Base-by-base conservation (phyloP, 2,113 vertebrate genomes). In the Holacanthus passer region DNA sequence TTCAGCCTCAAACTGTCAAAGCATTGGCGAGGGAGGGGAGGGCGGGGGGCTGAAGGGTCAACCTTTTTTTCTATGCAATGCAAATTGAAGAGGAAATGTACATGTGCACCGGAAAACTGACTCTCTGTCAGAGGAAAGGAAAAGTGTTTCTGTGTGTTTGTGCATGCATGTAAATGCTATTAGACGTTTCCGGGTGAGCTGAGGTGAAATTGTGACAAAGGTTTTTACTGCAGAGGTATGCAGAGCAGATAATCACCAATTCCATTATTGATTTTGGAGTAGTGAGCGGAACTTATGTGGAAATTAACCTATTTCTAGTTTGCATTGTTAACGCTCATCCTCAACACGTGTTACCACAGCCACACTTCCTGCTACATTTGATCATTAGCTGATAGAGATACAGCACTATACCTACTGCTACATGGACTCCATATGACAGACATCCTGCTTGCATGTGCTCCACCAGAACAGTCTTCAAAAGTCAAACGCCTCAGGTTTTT, bases 1-100 rank as follows among this genome's bases (percentile, higher is more conserved):
- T 83, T 78, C 64, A 78, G 81, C 58, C 82, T 84, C 73, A 75
- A 86, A 82, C 83, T 88, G 85, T 87, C 86, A 89, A 85, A 87
- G 77, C 77, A 52, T 59, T 29, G 31, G 50, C 4, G 52, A 13
- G 5, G 4, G 20, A 13, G 20, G 7, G 19, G 35, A 3, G 29
- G 10, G 19, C 20, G 4, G 31, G 31, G 29, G 20, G n/a, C 4
- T 60, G 68, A 8, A 14, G 39, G 32, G 52, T 14, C 9, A 5
- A 59, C 66, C 35, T 66, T 56, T 76, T 60, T 76, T 60, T 80
- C 48, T 31, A 13, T 62, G 60, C 65, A n/a, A 83, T 64, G 84
- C 43, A 86, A 81, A 82, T 70, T 53, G 48, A 84, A 66, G 29
- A 73, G 50, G 32, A 78, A 77, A 69, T 55, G 52, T 79, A 70